Evolutionary conservation across 2,797 vertebrate species (phyloP), one percentile per base, ranked within the genome.

Genomic region (Epinephelus malabaricus): DNA sequence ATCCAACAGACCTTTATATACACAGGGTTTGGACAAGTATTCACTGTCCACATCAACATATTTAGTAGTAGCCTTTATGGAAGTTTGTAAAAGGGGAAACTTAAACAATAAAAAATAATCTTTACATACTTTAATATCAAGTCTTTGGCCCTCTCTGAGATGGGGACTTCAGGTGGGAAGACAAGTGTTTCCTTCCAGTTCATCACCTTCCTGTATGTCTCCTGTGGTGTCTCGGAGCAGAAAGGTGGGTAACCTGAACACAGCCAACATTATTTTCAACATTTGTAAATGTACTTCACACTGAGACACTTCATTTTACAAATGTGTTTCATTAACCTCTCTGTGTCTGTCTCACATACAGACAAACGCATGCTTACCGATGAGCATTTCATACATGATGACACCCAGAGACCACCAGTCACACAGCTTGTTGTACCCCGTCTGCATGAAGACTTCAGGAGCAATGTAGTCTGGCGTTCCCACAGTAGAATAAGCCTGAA

Each of bases 311-410:
- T 34, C 38, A 40, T 40, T 40, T 9, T 43, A 1, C 12, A 38
- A 9, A 55, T 21, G 0, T 12, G 17, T 47, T 25, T 15, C 6
- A 18, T 21, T 30, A 30, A 40, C 23, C 10, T 56, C 3, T 21
- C 23, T 47, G 4, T 72, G 27, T 60, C 21, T 34, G 34, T 47
- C 73, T 79, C 13, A 45, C 17, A 21, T 43, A 30, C 13, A 27
- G 19, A 13, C n/a, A 21, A 12, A 12, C 7, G 11, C n/a, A 9
- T 30, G 2, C 81, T 88, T 95, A 99, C 98, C 98, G 87, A 99
- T 99, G 56, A 99, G 93, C 98, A 99, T 99, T 92, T 99, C 98
- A 59, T 99, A 99, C 98, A 99, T 99, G 91, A 99, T 99, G 84
- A 99, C 98, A 18, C 98, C 98, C 91, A 99, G 90, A 78, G 97